A percentile compares a stretch with the other conserved stretches of the same genome.
These are phyloP conservation scores for Mus spretus DNA, from an alignment of 2,797 vertebrate species.

Conservation along the genomic window DNA sequence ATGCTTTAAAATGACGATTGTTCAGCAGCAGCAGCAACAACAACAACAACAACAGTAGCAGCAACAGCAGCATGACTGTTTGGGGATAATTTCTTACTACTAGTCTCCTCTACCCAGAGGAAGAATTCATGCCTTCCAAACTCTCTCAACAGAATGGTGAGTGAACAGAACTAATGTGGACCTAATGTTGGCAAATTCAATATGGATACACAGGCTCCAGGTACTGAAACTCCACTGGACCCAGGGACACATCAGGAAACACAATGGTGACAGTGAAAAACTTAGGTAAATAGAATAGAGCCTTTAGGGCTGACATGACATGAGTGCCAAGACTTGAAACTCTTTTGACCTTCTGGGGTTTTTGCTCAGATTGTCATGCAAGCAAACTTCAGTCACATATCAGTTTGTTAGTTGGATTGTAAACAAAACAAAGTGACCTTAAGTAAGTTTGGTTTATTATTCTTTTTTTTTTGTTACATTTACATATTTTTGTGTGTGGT, in stretches of 20 bases:
- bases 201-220: background rate
- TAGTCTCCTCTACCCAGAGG: background rate
- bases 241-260: background rate
- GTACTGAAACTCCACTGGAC: background rate
- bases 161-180: background rate
- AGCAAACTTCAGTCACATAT: background rate
- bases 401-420: background rate
- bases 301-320: background rate
- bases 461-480: background rate
- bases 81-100: background rate
- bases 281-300: background rate
- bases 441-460: conserved; percentile 30
- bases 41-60: background rate
- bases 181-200: conserved; percentile 40
- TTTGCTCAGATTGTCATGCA: background rate
- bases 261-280: background rate
- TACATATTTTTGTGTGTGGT: background rate
- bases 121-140: background rate
- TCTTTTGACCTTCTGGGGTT: background rate
- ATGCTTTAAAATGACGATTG: background rate
- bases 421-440: conserved; percentile 49
- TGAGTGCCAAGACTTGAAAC: background rate
- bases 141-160: background rate
- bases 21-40: background rate
- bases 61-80: background rate